Conservation (phyloP, 2,797 vertebrate genomes). For the Lates japonicus region DNA sequence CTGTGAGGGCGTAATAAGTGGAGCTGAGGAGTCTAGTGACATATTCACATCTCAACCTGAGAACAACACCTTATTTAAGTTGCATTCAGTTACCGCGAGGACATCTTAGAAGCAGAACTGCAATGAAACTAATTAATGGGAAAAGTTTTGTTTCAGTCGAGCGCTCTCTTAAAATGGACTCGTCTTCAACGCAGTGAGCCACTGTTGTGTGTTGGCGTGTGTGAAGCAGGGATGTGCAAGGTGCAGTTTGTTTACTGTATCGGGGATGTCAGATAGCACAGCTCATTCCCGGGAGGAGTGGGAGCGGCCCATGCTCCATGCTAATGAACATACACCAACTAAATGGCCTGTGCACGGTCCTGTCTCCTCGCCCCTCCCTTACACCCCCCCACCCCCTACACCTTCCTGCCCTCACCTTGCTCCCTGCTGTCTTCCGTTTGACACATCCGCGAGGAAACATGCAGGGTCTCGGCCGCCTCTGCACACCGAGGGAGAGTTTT, state of each 20-base stretch:
- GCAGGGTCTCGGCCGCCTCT: conserved; percentile 70
- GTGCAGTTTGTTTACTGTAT: conserved; percentile 76
- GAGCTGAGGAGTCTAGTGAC: conserved; percentile 53
- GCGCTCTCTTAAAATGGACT: conserved; percentile 58
- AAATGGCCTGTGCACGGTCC: conserved; percentile 70
- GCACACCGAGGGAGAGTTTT: conserved; percentile 64
- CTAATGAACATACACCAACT: conserved; percentile 84
- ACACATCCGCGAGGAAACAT: conserved; percentile 80
- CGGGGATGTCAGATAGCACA: conserved; percentile 64
- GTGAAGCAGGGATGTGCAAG: conserved; percentile 62
- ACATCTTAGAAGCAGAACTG: conserved; percentile 32
- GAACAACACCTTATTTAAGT: conserved; percentile 33
- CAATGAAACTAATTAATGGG: conserved; percentile 72
- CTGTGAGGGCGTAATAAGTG: conserved; percentile 66
- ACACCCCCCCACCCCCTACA: conserved; percentile 24
- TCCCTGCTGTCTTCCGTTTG: conserved; percentile 74
- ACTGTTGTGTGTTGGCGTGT: conserved; percentile 39
- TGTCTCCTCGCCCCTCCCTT: conserved; percentile 47
- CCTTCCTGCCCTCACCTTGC: conserved; percentile 71
- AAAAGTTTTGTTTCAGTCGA: conserved; percentile 66
- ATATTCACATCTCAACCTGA: conserved; percentile 39
- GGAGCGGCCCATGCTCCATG: conserved; percentile 71
- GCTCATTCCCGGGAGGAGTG: conserved; percentile 58
- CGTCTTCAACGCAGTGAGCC: conserved; percentile 31
- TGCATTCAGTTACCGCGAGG: conserved; percentile 28